Percentiles rank a stretch among this genome's conserved stretches.
These are phyloP conservation scores for Chaetodon auriga DNA, from an alignment of 2,113 vertebrate genomes.

Conservation along the genomic window DNA sequence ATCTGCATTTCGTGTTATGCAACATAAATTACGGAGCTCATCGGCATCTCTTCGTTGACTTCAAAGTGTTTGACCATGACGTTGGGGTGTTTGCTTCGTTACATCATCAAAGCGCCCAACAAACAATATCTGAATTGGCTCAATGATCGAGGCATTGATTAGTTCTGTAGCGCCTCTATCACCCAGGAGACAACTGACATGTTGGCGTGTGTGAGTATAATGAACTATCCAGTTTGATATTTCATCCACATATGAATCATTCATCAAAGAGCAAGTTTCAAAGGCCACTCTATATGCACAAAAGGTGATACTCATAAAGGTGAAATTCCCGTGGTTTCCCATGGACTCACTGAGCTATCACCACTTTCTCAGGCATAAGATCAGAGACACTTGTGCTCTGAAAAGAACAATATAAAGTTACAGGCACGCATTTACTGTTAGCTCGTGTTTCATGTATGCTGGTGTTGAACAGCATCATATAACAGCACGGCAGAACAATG, in stretches of 20 bases:
- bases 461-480: not conserved
- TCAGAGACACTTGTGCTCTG: not conserved
- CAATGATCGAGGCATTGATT: constrained; percentile 45
- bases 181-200: constrained; percentile 22
- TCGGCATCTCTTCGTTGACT: not conserved
- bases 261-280: constrained; percentile 68
- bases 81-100: constrained; percentile 45
- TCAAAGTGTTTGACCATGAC: constrained; percentile 44
- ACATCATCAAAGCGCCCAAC: constrained; percentile 62
- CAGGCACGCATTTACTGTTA: not conserved
- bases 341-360: constrained; percentile 14
- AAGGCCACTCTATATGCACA: constrained; percentile 37
- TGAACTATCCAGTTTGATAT: constrained; percentile 49
- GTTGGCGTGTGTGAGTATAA: constrained; percentile 21
- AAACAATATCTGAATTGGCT: constrained; percentile 16
- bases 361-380: not conserved
- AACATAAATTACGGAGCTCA: not conserved
- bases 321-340: constrained; percentile 45
- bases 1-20: not conserved
- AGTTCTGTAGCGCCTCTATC: constrained; percentile 22
- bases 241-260: constrained; percentile 63
- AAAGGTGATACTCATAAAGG: constrained; percentile 28
- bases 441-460: not conserved
- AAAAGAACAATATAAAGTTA: not conserved
- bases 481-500: constrained; percentile 4